These are phyloP conservation scores for Enteromius afrohamiltoni DNA, from an alignment of 2,797 vertebrate genomes.

Conservation along the genomic window DNA sequence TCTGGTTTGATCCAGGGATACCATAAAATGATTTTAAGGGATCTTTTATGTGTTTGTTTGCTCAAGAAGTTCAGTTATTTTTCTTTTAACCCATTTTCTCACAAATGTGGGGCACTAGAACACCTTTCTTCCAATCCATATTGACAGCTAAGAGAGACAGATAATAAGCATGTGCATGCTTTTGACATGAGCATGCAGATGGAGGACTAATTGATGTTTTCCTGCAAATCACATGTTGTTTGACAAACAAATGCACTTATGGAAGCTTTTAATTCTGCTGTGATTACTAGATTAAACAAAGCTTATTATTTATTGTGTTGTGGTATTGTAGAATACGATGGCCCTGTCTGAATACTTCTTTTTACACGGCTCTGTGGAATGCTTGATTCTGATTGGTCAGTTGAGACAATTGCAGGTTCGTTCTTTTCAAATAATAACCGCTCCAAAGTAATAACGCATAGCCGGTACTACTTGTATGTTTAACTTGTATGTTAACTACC, in stretches of 20 bases:
- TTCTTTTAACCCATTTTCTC: constrained; percentile 34
- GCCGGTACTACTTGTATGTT: too few species aligned
- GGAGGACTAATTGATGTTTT: constrained; percentile 5
- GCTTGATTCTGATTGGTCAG: too few species aligned
- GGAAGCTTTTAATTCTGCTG: not conserved
- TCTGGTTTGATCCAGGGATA: not conserved
- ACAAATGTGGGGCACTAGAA: constrained; percentile 43
- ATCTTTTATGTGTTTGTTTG: constrained; percentile 22
- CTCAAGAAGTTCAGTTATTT: constrained; percentile 1
- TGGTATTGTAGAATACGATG: not conserved
- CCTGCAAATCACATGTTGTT: not conserved
- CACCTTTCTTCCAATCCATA: not conserved
- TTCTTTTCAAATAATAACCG: too few species aligned
- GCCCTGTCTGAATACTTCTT: not conserved
- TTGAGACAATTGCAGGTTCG: too few species aligned
- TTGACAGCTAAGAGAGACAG: not conserved
- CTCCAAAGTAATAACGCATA: too few species aligned
- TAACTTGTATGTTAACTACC: too few species aligned
- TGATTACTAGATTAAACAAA: not conserved
- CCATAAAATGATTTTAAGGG: constrained; percentile 20
- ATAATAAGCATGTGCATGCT: not conserved
- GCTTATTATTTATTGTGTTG: not conserved
- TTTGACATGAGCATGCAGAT: constrained; percentile 1
- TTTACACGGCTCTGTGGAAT: too few species aligned
- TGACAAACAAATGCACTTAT: constrained; percentile 10